Conservation (phyloP, 2,797 vertebrate genomes). For the Mastacembelus armatus region DNA sequence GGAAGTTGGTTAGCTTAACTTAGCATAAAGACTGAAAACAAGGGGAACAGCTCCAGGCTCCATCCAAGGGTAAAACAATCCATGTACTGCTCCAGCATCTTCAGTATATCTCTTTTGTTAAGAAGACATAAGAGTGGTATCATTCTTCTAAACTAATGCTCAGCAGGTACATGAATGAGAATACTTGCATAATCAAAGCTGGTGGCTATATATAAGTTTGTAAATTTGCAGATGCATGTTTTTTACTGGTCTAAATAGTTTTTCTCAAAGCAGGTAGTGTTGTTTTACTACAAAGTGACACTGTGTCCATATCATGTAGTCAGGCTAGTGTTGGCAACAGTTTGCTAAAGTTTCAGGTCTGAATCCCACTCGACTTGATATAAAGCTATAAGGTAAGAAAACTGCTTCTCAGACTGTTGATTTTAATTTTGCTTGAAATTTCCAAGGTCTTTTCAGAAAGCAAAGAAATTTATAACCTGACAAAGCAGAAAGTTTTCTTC, state of each 20-base stretch:
- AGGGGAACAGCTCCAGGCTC: too few relatives aligned
- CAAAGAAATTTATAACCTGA: constrained; percentile 53
- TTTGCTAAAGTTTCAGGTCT: background rate
- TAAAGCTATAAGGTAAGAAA: constrained; percentile 5
- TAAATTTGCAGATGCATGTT: background rate
- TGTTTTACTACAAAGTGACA: background rate
- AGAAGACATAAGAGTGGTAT: background rate
- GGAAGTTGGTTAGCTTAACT: too few relatives aligned
- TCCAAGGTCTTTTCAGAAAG: constrained; percentile 41
- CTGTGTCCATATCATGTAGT: background rate
- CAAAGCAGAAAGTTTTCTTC: constrained; percentile 35
- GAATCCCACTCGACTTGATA: constrained; percentile 30
- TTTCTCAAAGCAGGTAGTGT: background rate
- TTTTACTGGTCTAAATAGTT: background rate
- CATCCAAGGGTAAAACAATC: too few relatives aligned
- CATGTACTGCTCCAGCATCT: too few relatives aligned
- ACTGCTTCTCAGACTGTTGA: constrained; percentile 27
- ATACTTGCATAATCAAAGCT: too few relatives aligned
- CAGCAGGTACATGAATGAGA: too few relatives aligned
- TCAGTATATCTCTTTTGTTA: too few relatives aligned
- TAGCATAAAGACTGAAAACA: too few relatives aligned
- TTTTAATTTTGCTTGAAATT: constrained; percentile 47
- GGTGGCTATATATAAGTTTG: too few relatives aligned
- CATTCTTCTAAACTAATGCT: background rate
- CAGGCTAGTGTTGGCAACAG: constrained; percentile 2